Conservation (phyloP, 1,140 invertebrate species). For the Arion vulgaris region DNA sequence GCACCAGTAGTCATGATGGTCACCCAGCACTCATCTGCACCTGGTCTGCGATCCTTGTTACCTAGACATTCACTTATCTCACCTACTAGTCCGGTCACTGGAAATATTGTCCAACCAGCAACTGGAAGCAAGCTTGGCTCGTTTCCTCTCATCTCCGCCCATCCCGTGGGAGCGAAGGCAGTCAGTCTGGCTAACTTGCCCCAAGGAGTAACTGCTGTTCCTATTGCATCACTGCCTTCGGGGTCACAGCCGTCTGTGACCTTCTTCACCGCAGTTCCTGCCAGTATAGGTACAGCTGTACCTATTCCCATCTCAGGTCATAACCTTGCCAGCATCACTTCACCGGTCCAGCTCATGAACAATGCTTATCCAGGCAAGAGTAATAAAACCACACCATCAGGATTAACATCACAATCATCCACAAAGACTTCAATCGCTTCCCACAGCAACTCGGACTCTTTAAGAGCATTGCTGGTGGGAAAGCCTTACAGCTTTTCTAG, state of each 20-base stretch:
- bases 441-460: constrained; percentile 29
- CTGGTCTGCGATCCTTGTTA: constrained; percentile 43
- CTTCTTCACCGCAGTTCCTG: constrained; percentile 15
- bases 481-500: constrained; percentile 20
- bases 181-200: constrained; percentile 26
- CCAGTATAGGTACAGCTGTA: neutral
- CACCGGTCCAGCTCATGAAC: constrained; percentile 10
- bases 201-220: constrained; percentile 10
- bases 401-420: neutral
- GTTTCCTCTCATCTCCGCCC: constrained; percentile 30
- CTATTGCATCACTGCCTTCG: constrained; percentile 12
- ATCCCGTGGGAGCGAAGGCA: constrained; percentile 32
- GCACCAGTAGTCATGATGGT: constrained; percentile 44
- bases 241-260: constrained; percentile 25
- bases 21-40: constrained; percentile 32
- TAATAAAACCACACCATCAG: neutral
- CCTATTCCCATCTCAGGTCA: neutral
- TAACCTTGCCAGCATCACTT: constrained; percentile 1
- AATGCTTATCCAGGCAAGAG: neutral
- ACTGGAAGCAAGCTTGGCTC: constrained; percentile 1
- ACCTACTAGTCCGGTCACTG: neutral
- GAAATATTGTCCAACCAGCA: neutral
- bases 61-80: constrained; percentile 21
- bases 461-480: constrained; percentile 38
- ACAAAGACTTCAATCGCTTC: neutral